These are phyloP conservation scores for Pseudomugil tenellus DNA, from an alignment of 2,797 vertebrate species.

Conservation along the genomic window DNA sequence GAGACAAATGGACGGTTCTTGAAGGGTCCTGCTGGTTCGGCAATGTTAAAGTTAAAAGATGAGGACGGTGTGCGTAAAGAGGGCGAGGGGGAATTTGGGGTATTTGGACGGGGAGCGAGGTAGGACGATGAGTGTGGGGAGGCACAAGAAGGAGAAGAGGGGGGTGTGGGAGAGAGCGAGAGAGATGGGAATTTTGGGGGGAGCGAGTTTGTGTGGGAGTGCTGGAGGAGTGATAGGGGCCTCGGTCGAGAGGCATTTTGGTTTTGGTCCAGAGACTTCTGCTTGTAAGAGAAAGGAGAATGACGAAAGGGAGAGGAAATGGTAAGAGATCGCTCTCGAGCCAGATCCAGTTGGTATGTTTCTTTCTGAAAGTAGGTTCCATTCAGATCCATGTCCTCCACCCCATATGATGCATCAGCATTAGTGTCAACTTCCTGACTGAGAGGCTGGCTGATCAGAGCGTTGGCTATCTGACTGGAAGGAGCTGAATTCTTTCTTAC, in stretches of 20 bases:
- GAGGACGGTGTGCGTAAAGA: constrained; percentile 73
- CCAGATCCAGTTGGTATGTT: constrained; percentile 68
- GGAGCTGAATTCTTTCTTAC: constrained; percentile 83
- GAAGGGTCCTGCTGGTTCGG: constrained; percentile 69
- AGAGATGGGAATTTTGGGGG: constrained; percentile 83
- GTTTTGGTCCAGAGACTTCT: constrained; percentile 82
- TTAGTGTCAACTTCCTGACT: constrained; percentile 62
- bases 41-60: constrained; percentile 83
- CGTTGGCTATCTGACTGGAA: constrained; percentile 76
- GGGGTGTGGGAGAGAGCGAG: constrained; percentile 82
- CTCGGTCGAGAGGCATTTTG: constrained; percentile 80
- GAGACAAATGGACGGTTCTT: constrained; percentile 69
- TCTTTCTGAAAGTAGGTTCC: constrained; percentile 79
- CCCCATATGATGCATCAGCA: constrained; percentile 55
- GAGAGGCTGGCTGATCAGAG: constrained; percentile 76
- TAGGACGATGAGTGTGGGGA: constrained; percentile 82
- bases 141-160: constrained; percentile 80
- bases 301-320: constrained; percentile 86
- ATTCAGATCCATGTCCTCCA: constrained; percentile 79
- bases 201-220: constrained; percentile 84
- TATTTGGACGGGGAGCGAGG: constrained; percentile 79
- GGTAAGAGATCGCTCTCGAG: constrained; percentile 82
- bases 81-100: constrained; percentile 78
- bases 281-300: constrained; percentile 80
- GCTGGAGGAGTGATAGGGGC: constrained; percentile 83